Percentiles rank a stretch among this genome's conserved stretches.
Evolutionary conservation across 2,797 vertebrate species (phyloP).

Genomic region (Spatula versicolor): DNA sequence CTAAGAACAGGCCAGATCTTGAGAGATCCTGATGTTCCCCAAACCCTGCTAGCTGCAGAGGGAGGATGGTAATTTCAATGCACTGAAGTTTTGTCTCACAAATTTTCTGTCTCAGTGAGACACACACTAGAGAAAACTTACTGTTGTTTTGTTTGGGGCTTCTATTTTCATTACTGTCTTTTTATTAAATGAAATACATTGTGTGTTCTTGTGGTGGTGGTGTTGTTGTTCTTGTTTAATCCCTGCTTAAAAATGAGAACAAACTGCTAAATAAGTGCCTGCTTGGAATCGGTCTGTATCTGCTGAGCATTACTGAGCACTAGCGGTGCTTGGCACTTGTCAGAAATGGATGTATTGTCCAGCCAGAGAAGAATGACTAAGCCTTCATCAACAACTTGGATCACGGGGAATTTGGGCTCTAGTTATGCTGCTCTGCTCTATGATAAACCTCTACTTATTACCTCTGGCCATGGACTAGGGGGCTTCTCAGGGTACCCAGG

Average conservation of each 20-base stretch:
- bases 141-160: background rate
- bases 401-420: background rate
- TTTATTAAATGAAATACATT: background rate
- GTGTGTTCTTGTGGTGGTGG: too few relatives aligned
- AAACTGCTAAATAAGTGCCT: background rate
- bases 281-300: background rate
- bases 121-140: background rate
- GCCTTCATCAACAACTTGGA: background rate
- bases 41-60: background rate
- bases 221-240: background rate
- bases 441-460: background rate
- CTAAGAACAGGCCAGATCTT: background rate
- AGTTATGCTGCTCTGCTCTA: background rate
- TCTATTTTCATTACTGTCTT: background rate
- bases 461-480: background rate
- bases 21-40: background rate
- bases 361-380: background rate
- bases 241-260: background rate
- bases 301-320: background rate
- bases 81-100: background rate
- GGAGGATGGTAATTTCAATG: background rate
- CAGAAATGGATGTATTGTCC: background rate
- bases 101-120: background rate
- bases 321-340: background rate
- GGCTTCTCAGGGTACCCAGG: background rate